Evolutionary conservation across 1,140 invertebrate species (phyloP), one percentile per base, ranked within the genome.

Genomic region (Hermatobates lingyangjiaoensis): DNA sequence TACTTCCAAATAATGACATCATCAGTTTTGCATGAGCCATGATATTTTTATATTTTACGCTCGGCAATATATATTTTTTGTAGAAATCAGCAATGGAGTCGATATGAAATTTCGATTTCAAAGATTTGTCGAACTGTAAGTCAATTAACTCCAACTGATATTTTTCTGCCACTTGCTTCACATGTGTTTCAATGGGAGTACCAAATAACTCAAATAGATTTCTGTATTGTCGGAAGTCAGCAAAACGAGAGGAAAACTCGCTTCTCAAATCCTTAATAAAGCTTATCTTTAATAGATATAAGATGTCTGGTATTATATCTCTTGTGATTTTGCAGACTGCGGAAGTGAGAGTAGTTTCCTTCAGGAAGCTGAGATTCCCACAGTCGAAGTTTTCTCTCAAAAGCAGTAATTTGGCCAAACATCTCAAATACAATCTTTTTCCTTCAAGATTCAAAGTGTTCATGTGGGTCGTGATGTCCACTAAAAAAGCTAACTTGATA

Each of bases 311-410:
- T 34, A 34, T 34, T 34, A 10, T 7, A 34, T 10, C 14, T 50
- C 48, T 49, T 30, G 42, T 10, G 15, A 12, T 23, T 38, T 42
- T 40, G 15, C 49, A 50, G 5, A 3, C 3, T 7, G 18, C 30
- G 30, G 42, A 50, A 50, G 24, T 50, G 49, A 34, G 38, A 23
- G 42, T 26, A 3, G 18, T 24, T 50, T n/a, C 10, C 7, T 7
- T 14, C 5, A 20, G 3, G 7, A 18, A 50, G 14, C 2, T 40
- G 45, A 40, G 30, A 34, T 55, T 57, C 49, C 48, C 49, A 55
- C 49, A 57, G 49, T 38, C 48, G 48, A 27, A 53, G 45, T 40
- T 56, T 56, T 45, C 44, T 50, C 48, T 53, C 40, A 54, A 58
- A 58, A 48, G 54, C 52, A 45, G 54, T 54, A 44, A 56, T 42